Evolutionary conservation across 2,113 vertebrate species (phyloP), one percentile per base, ranked within the genome.

Genomic region (Noctilio leporinus): DNA sequence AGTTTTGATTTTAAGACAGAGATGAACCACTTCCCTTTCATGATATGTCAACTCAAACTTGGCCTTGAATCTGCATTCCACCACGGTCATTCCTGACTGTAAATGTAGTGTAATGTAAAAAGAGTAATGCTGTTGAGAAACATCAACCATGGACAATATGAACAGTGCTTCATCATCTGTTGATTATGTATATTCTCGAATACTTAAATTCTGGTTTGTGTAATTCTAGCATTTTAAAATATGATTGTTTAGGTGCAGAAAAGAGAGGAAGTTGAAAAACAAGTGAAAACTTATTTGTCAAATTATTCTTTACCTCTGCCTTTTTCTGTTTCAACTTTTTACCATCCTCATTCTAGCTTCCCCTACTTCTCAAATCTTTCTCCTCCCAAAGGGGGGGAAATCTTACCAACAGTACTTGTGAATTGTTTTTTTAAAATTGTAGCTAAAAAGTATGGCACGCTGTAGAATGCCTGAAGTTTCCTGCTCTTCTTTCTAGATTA

Each of bases 1-100:
- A 67, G 22, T 91, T 88, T 93, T 86, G 19, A 81, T 89, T 92
- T 95, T 85, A 89, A 81, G 49, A 40, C 17, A 73, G 62, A 53
- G 12, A 45, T 17, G 12, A 49, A 55, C 19, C 53, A 77, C n/a
- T 69, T 91, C 24, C 38, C 4, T 82, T 92, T 95, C 7, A 89
- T 59, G 35, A 51, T 5, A 35, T 51, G 69, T 86, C 53, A 67
- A 0, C 16, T 67, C 9, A 62, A 10, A 78, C 33, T 83, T 67
- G 16, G 90, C 26, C 11, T 80, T 70, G 40, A 92, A 12, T 84
- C 4, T 75, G 6, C 1, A 14, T 76, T 86, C 35, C 11, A 30
- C 73, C 11, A 10, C 10, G 6, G 8, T 77, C 33, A 77, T 30
- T 77, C 4, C 14, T 94, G 30, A 69, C 17, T 88, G 14, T 10